Base-by-base conservation (phyloP, 2,797 vertebrate species). In the Hoplostethus mediterraneus region DNA sequence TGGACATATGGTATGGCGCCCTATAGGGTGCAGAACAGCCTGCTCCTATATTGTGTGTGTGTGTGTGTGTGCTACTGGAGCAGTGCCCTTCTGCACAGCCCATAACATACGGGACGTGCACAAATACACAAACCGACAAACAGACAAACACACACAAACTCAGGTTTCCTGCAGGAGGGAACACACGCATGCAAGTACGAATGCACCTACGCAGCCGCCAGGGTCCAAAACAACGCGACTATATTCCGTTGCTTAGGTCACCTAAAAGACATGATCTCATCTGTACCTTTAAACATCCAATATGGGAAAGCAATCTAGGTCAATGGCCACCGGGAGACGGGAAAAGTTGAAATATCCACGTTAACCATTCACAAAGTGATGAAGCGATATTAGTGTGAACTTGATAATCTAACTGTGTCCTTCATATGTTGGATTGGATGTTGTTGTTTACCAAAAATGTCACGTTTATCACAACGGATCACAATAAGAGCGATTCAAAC, bases 1-100 rank as follows among this genome's bases (percentile, higher is more conserved):
- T 60, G 71, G 72, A 87, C 89, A 91, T 92, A 90, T 91, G 90
- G 87, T 87, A 70, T 81, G 67, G 61, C 69, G 74, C 49, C 65
- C 81, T 88, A 84, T 88, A 82, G 59, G 66, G 60, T 62, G 38
- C 65, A 63, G 76, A 81, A 54, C 81, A 87, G 80, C 53, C 79
- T 89, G 84, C 84, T 68, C 63, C 38, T 73, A 67, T n/a, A n/a
- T 72, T 21, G 75, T 68, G 78, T n/a, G n/a, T n/a, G n/a, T n/a
- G n/a, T n/a, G n/a, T n/a, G n/a, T n/a, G n/a, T 66, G 55, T 64
- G 52, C 65, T 63, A 21, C 12, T 51, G 58, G 28, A 70, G 51
- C 44, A 42, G 51, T 47, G 62, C 67, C n/a, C 42, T 78, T 74
- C 12, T 73, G 33, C 54, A 25, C 48, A 63, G 54, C 30, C 52